These are phyloP conservation scores for Stichodactyla mertensii DNA, from an alignment of 64 coral and sea anemone species.

Conservation along the genomic window DNA sequence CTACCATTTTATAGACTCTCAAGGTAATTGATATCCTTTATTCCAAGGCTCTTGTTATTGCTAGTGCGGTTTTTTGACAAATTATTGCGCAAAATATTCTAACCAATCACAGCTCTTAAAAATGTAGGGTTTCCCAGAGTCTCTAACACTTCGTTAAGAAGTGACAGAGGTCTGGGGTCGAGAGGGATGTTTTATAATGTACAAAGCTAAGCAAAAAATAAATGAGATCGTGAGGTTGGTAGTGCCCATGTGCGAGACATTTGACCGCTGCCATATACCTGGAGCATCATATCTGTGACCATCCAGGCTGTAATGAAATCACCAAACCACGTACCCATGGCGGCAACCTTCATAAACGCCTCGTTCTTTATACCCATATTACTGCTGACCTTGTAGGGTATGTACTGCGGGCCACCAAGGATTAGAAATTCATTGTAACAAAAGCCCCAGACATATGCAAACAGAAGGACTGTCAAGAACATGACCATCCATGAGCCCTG, in stretches of 20 bases:
- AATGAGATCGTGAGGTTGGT: too few species aligned
- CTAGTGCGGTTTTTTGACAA: too few species aligned
- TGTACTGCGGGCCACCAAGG: conserved; percentile 47
- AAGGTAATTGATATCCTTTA: too few species aligned
- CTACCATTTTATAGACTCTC: too few species aligned
- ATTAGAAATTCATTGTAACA: conserved; percentile 80
- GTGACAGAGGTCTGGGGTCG: too few species aligned
- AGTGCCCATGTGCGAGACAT: too few species aligned
- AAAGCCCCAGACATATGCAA: conserved; percentile 56
- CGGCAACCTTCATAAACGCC: conserved; percentile 89
- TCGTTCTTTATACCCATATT: conserved; percentile 86
- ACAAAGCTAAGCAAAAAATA: not conserved
- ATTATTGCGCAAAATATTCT: too few species aligned
- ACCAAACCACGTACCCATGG: conserved; percentile 85
- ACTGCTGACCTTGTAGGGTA: conserved; percentile 41
- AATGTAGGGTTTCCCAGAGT: too few species aligned
- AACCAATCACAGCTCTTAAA: too few species aligned
- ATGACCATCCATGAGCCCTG: conserved; percentile 94
- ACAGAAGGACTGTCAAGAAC: conserved; percentile 65
- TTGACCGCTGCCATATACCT: conserved; percentile 27
- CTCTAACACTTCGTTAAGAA: too few species aligned
- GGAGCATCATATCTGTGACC: conserved; percentile 94
- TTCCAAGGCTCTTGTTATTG: too few species aligned
- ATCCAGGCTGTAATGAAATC: conserved; percentile 91
- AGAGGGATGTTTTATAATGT: too few species aligned